A percentile compares a stretch with the other conserved stretches of the same genome.
Evolutionary conservation across 30 jellyfish, hydroid and myxozoan genomes (phyloP).

Genomic region (Euphysa ruthae): DNA sequence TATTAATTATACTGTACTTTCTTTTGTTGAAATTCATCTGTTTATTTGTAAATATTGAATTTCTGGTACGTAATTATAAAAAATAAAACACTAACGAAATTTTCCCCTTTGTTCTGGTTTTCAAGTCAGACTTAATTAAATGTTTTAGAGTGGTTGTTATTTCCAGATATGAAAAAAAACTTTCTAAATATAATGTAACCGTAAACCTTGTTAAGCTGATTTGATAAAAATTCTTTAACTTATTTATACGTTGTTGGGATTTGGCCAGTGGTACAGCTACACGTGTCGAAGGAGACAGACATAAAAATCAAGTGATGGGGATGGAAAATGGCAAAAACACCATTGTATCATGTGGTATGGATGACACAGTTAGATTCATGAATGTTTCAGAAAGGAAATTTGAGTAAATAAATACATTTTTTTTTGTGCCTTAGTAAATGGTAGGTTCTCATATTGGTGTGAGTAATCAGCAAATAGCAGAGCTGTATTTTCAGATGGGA

Average conservation of each 20-base stretch:
- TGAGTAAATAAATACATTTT: too few relatives aligned
- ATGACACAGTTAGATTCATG: slow-evolving; percentile 70
- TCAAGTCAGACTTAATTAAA: too few relatives aligned
- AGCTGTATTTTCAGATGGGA: too few relatives aligned
- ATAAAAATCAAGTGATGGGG: slow-evolving; percentile 56
- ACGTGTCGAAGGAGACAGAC: slow-evolving; percentile 55
- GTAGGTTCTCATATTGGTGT: too few relatives aligned
- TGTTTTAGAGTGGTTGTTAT: neutral
- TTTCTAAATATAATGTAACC: neutral
- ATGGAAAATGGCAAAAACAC: slow-evolving; percentile 41
- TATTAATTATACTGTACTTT: too few relatives aligned
- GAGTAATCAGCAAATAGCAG: too few relatives aligned
- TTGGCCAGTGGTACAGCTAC: slow-evolving; percentile 57
- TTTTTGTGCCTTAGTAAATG: too few relatives aligned
- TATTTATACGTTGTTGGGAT: slow-evolving; percentile 58
- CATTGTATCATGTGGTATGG: slow-evolving; percentile 84
- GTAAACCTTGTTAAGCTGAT: neutral
- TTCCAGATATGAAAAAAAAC: neutral
- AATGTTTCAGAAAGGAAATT: slow-evolving; percentile 56
- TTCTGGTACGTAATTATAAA: too few relatives aligned
- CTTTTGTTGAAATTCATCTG: too few relatives aligned
- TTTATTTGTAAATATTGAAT: too few relatives aligned
- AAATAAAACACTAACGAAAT: too few relatives aligned
- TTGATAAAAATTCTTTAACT: neutral
- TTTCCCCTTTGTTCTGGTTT: too few relatives aligned